These are phyloP conservation scores for Pterocles orientalis DNA, from an alignment of 2,113 vertebrate genomes.

Conservation along the genomic window DNA sequence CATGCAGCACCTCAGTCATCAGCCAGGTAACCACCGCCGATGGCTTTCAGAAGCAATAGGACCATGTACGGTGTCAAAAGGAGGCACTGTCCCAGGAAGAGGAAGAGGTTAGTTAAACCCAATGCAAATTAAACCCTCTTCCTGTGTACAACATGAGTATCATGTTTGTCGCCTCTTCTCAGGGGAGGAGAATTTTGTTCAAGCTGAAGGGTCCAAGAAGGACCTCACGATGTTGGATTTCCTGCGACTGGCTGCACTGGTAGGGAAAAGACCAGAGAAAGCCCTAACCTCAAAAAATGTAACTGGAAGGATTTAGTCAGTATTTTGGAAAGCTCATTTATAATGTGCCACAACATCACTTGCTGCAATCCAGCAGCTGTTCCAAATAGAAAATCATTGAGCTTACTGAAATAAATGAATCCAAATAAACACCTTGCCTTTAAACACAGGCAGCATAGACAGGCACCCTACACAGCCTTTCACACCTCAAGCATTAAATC, in stretches of 20 bases:
- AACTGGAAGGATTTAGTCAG: not conserved
- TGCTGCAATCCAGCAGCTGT: not conserved
- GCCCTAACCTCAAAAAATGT: not conserved
- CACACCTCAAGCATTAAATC: not conserved
- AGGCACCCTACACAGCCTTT: not conserved
- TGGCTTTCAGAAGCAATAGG: not conserved
- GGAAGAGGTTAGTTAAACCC: not conserved
- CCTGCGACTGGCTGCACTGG: not conserved
- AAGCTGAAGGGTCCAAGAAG: not conserved
- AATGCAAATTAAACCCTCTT: not conserved
- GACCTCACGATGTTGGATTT: not conserved
- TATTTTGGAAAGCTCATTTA: not conserved
- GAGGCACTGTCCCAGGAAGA: not conserved
- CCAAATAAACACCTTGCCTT: not conserved
- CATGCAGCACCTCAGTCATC: not conserved
- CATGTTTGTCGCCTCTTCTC: not conserved
- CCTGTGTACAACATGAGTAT: not conserved
- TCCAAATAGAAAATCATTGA: not conserved
- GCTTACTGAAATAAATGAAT: not conserved
- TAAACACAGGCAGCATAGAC: not conserved
- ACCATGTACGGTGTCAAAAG: not conserved
- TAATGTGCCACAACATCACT: not conserved
- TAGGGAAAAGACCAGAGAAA: not conserved
- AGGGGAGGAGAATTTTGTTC: not conserved
- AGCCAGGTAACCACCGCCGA: not conserved